phyloP scores from a whole-genome alignment of 2,113 vertebrate genomes.

The Toxostoma redivivum region DNA sequence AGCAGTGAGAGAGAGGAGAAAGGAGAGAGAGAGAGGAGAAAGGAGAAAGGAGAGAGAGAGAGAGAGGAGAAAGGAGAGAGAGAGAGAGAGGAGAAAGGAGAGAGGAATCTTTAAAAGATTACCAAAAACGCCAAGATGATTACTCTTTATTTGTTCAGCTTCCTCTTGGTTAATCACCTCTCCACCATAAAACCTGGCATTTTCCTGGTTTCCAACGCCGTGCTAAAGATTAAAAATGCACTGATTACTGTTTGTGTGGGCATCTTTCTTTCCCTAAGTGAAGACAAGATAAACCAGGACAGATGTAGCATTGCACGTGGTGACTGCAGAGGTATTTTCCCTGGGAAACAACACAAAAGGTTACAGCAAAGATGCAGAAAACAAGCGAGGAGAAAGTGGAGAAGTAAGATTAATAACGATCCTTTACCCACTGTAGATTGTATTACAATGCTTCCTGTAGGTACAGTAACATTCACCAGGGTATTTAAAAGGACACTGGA shows the following conservation, averaged over 20 bases:
- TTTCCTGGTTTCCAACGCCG: not conserved
- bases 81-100: fast-evolving
- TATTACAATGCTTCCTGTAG: not conserved
- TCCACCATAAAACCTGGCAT: not conserved
- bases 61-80: too few relatives aligned
- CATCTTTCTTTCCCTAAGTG: not conserved
- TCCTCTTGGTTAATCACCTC: not conserved
- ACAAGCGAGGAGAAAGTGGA: not conserved
- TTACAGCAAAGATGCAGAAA: not conserved
- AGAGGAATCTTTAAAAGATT: too few relatives aligned
- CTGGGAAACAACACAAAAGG: not conserved
- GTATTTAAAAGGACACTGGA: not conserved
- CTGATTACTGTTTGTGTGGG: too few relatives aligned
- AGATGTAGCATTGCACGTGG: not conserved
- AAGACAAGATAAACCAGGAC: not conserved
- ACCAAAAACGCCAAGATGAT: not conserved
- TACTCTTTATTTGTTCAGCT: not conserved
- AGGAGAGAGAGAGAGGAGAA: not conserved
- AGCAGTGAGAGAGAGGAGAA: not conserved
- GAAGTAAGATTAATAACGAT: not conserved
- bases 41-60: not conserved
- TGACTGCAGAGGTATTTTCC: not conserved
- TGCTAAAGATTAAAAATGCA: not conserved
- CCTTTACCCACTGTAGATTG: not conserved
- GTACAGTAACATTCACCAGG: not conserved